Evolutionary conservation across 2,888 invertebrate genomes (phyloP).

Genomic region (Rhimphoctona megacephalus): DNA sequence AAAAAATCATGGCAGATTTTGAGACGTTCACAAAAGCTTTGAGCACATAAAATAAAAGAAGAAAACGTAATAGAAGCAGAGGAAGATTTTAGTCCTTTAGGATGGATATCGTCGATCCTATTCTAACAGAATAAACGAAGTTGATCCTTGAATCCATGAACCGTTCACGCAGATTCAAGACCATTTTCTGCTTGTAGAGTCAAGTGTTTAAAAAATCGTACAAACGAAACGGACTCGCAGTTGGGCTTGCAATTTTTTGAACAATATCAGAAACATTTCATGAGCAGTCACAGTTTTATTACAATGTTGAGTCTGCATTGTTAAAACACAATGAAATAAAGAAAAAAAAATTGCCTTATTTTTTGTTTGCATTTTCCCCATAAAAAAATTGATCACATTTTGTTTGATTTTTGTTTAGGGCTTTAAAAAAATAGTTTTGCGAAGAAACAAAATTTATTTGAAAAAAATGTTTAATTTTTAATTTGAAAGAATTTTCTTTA

Average conservation of each 20-base stretch:
- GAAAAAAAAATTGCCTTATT: neutral
- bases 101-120: constrained; percentile 25
- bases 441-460: neutral
- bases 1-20: neutral
- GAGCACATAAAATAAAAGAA: neutral
- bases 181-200: neutral
- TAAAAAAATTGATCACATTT: neutral
- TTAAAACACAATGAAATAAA: no score
- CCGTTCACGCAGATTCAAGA: no score
- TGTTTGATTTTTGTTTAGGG: neutral
- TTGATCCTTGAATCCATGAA: neutral
- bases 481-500: no score
- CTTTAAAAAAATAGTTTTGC: neutral
- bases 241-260: neutral
- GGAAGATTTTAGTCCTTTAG: neutral
- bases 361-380: neutral
- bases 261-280: neutral
- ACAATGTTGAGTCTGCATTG: neutral
- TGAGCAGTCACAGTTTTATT: neutral
- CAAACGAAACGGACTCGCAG: neutral
- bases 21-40: neutral
- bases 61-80: neutral
- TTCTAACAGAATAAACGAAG: neutral
- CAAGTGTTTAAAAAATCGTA: neutral
- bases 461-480: no score